These are phyloP conservation scores for Cephalopachus bancanus DNA, from an alignment of 2,797 vertebrate genomes.

Conservation along the genomic window DNA sequence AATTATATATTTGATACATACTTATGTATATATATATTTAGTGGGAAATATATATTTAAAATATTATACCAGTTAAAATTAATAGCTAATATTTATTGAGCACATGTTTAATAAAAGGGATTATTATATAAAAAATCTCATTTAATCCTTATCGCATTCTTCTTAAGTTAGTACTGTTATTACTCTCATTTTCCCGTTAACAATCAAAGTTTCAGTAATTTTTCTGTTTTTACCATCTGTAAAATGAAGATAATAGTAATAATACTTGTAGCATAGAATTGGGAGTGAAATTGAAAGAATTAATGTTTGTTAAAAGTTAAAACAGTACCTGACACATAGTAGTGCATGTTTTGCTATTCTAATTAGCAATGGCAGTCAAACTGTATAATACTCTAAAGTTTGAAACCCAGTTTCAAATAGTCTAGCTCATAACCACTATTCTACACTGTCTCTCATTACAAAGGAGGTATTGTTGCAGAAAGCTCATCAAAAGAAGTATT, in stretches of 20 bases:
- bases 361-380: neutral
- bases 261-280: neutral
- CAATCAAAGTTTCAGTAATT: neutral
- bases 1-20: neutral
- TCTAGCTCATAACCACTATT: neutral
- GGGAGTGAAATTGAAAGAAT: neutral
- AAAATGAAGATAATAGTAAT: neutral
- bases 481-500: neutral
- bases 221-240: neutral
- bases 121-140: neutral
- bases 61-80: neutral
- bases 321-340: neutral
- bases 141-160: neutral
- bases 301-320: neutral
- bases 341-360: neutral
- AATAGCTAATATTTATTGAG: neutral
- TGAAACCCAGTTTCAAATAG: neutral
- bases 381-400: neutral
- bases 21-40: neutral
- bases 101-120: conserved; percentile 13
- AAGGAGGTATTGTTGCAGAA: rapidly evolving
- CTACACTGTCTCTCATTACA: neutral
- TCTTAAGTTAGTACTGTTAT: neutral
- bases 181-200: neutral
- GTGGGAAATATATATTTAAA: neutral